Conservation (phyloP, 2,888 invertebrate species). For the Axea sp. region DNA sequence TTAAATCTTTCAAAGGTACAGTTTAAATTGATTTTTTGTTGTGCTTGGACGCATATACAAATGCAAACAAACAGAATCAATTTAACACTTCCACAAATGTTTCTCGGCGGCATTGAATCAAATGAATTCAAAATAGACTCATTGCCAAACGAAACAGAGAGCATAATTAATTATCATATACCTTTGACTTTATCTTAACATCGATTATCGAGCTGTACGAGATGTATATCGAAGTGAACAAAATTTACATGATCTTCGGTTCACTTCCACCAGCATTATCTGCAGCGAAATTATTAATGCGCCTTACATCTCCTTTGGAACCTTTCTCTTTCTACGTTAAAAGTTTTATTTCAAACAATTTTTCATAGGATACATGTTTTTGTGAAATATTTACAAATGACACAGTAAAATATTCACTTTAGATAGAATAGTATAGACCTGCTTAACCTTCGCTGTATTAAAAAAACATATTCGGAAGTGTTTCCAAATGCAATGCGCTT, state of each 20-base stretch:
- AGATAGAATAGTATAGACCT: conserved; percentile 13
- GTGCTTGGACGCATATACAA: not conserved
- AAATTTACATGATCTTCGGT: conserved; percentile 44
- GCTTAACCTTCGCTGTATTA: conserved; percentile 18
- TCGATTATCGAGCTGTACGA: not conserved
- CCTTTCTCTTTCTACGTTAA: conserved; percentile 10
- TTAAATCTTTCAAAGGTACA: conserved; percentile 33
- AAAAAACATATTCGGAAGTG: too few relatives aligned
- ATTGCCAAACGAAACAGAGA: not conserved
- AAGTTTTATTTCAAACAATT: conserved; percentile 38
- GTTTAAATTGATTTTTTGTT: conserved; percentile 35
- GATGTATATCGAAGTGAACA: conserved; percentile 12
- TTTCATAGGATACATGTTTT: conserved; percentile 32
- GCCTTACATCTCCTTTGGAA: conserved; percentile 20
- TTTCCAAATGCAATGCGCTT: too few relatives aligned
- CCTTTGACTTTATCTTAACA: conserved; percentile 5
- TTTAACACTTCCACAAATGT: conserved; percentile 30
- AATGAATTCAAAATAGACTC: not conserved
- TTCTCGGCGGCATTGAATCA: not conserved
- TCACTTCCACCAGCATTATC: conserved; percentile 13
- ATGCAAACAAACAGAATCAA: conserved; percentile 1
- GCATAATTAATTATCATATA: conserved; percentile 19
- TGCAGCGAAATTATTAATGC: conserved; percentile 44
- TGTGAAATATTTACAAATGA: conserved; percentile 44
- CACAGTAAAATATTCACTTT: conserved; percentile 35